Base-by-base conservation (phyloP, 2,888 invertebrate genomes). In the Empis stercorea region DNA sequence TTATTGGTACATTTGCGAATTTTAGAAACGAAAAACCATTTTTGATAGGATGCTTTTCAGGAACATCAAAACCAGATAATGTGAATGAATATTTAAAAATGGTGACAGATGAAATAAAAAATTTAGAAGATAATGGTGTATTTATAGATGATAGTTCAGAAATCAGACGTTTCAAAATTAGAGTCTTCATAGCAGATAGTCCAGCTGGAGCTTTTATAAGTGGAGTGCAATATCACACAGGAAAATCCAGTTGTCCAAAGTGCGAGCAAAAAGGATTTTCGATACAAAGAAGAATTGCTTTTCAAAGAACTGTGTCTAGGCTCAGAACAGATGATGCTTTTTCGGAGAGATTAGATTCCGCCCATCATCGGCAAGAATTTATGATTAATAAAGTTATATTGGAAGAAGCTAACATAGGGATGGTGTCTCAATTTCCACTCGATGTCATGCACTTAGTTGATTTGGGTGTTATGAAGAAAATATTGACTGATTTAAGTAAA, bases 131-230 rank as follows among this genome's bases (percentile, higher is more conserved):
- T n/a, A 10, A 34, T 34, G 34, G 34, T 13, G 7, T 34, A 13
- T n/a, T 34, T 5, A 7, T 34, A 34, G 13, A 34, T n/a, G 3
- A 10, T 34, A n/a, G 34, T n/a, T 34, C 34, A 34, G 34, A 34
- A n/a, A 3, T 4, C 13, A 34, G 7, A 34, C n/a, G 2, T 34
- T 34, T 34, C 11, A 38, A 38, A 20, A 10, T 38, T 38, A 3
- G 38, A 7, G 10, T 11, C 10, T 44, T 40, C 30, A 44, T 38
- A 14, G 34, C 37, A 39, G 44, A 44, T 20, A 32, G 30, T 14
- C 44, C 47, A 10, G 47, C 44, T 6, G 23, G 47, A 3, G 44
- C 44, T 30, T 47, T 40, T 40, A n/a, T 43, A 32, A 43, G 20
- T 20, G 44, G 47, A 30, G 37, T 39, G 3, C 17, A 30, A 15